Base-by-base conservation (phyloP, 2,888 invertebrate species). In the Tinea trinotella region DNA sequence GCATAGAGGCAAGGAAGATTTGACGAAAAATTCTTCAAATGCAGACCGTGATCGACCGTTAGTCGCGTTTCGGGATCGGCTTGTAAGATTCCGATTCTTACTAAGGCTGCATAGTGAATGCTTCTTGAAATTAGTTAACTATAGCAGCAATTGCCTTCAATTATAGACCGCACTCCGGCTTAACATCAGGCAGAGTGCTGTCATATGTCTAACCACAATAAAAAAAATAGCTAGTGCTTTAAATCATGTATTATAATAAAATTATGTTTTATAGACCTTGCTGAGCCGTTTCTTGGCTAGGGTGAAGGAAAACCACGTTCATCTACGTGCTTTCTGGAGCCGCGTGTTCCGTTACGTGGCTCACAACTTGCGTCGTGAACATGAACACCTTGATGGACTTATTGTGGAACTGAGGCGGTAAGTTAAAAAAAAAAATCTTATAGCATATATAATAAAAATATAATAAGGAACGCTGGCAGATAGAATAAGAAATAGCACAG, bases 251-350 rank as follows among this genome's bases (percentile, higher is more conserved):
- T 9, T 24, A 24, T 24, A 9, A 24, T 24, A 24, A 9, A 24
- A 24, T 7, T 24, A 24, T 40, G n/a, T 13, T 40, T 19, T 19
- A 7, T 70, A 93, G 92, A 87, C 88, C 68, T 72, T 94, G 55
- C 71, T 94, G 53, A 76, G 90, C 20, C 88, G 94, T 56, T 88
- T 93, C 64, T 77, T 93, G 68, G 83, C 89, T 0, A 90, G 89
- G 55, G 77, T 89, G 56, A 77, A 77, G 3, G 63, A 79, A 1
- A 64, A 76, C 1, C 90, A 90, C 65, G 59, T 58, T 68, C 87
- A 89, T 10, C 67, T 89, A 34, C 81, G 87, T 22, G 86, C 86
- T 57, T 64, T 91, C 50, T 92, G 92, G 92, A 71, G 80, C 55
- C 85, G 87, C 40, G 75, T 90, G 36, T 70, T 92, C 60, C 77